Conservation (phyloP, 2,113 vertebrate species). For the Symphodus melops region DNA sequence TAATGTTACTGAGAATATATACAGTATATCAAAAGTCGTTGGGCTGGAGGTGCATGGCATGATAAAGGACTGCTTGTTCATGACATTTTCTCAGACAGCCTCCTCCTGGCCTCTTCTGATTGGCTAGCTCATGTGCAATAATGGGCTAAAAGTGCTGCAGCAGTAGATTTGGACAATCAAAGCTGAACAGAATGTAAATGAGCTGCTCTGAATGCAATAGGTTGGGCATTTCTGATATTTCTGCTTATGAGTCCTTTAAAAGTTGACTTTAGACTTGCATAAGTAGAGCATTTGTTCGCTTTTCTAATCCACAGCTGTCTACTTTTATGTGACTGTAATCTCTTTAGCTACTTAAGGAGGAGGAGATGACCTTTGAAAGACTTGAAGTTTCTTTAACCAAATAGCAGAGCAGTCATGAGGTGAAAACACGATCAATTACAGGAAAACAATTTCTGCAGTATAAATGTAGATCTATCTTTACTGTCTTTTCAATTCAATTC, state of each 20-base stretch:
- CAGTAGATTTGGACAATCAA: neutral
- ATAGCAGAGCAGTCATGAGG: slow-evolving; percentile 34
- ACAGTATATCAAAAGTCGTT: slow-evolving; percentile 12
- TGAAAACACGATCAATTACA: slow-evolving; percentile 37
- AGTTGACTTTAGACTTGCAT: neutral
- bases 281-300: neutral
- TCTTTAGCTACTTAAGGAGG: slow-evolving; percentile 1
- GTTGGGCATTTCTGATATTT: no score
- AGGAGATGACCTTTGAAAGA: slow-evolving; percentile 39
- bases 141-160: neutral
- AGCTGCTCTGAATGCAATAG: neutral
- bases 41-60: neutral
- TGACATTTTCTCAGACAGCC: slow-evolving; percentile 23
- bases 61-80: neutral
- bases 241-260: neutral
- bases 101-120: neutral
- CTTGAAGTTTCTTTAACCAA: slow-evolving; percentile 46
- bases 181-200: neutral
- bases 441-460: slow-evolving; percentile 15
- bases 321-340: neutral
- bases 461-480: slow-evolving; percentile 38
- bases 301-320: neutral
- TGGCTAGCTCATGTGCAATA: neutral
- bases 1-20: neutral
- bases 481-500: no score